Percentiles rank a stretch among this genome's conserved stretches.
Evolutionary conservation across 2,113 vertebrate species (phyloP).

Genomic region (Carassius gibelio): DNA sequence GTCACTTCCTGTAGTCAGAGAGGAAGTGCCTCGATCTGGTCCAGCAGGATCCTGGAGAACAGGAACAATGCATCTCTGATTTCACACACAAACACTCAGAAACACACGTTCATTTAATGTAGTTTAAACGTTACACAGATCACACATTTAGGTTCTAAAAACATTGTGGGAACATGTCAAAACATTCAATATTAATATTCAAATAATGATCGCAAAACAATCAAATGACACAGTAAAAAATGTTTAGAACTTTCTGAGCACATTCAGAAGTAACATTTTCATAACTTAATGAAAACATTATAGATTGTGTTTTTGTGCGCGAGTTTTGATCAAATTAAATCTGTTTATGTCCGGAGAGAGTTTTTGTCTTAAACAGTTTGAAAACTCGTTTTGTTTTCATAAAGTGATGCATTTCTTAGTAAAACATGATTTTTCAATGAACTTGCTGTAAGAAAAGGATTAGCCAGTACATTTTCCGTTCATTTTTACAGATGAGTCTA

Average conservation of each 20-base stretch:
- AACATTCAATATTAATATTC: not conserved
- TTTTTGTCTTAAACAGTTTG: no score
- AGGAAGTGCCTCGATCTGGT: not conserved
- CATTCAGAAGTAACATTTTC: no score
- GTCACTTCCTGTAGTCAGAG: conserved; percentile 39
- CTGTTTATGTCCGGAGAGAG: no score
- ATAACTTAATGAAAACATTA: no score
- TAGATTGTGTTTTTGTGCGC: no score
- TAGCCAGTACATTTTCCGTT: no score
- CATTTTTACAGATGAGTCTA: no score
- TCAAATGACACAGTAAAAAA: not conserved
- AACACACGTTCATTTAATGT: not conserved
- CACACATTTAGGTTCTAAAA: no score
- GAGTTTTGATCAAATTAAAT: no score
- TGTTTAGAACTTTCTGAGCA: no score
- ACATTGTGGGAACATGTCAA: not conserved
- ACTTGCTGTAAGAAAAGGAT: no score
- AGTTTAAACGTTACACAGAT: no score
- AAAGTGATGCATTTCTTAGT: not conserved
- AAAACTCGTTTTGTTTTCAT: not conserved
- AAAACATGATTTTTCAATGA: not conserved
- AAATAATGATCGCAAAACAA: not conserved
- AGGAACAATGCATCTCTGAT: conserved; percentile 38
- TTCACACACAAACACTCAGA: not conserved
- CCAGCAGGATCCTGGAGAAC: conserved; percentile 37